Evolutionary conservation across 2,888 invertebrate species (phyloP).

Genomic region (Xanthia togata): DNA sequence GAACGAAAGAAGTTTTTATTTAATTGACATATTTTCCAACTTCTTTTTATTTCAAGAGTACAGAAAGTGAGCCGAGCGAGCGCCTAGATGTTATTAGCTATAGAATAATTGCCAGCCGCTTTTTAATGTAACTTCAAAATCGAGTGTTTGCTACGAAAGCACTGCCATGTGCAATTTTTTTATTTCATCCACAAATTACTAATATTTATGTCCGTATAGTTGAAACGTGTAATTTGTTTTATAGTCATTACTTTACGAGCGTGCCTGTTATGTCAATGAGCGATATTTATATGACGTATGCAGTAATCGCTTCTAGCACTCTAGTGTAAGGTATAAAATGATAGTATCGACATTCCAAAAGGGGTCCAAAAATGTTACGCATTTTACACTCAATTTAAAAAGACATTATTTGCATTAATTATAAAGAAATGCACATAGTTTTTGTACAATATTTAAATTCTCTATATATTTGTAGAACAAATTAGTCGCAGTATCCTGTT

Average conservation of each 20-base stretch:
- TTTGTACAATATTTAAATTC: conserved; percentile 68
- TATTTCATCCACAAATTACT: conserved; percentile 81
- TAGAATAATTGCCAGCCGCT: conserved; percentile 90
- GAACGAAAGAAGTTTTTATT: conserved; percentile 62
- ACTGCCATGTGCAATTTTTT: conserved; percentile 89
- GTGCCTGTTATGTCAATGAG: conserved; percentile 78
- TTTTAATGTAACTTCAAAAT: conserved; percentile 84
- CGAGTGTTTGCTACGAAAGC: conserved; percentile 87
- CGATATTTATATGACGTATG: conserved; percentile 78
- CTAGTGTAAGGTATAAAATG: conserved; percentile 74
- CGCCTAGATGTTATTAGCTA: conserved; percentile 85
- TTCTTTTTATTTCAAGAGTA: conserved; percentile 61
- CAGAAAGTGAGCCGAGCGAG: conserved; percentile 79
- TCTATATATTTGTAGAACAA: conserved; percentile 69
- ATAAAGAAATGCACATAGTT: conserved; percentile 66
- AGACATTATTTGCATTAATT: conserved; percentile 72
- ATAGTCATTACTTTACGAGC: conserved; percentile 85
- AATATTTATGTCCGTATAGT: conserved; percentile 80
- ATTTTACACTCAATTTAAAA: conserved; percentile 74
- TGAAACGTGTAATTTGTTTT: conserved; percentile 82
- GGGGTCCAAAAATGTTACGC: conserved; percentile 84
- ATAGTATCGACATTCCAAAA: conserved; percentile 86
- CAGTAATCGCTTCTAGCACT: conserved; percentile 77
- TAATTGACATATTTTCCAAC: conserved; percentile 53
- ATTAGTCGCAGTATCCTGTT: conserved; percentile 66